These are phyloP conservation scores for Enteromius viviparus DNA, from an alignment of 2,797 vertebrate species.

Conservation along the genomic window DNA sequence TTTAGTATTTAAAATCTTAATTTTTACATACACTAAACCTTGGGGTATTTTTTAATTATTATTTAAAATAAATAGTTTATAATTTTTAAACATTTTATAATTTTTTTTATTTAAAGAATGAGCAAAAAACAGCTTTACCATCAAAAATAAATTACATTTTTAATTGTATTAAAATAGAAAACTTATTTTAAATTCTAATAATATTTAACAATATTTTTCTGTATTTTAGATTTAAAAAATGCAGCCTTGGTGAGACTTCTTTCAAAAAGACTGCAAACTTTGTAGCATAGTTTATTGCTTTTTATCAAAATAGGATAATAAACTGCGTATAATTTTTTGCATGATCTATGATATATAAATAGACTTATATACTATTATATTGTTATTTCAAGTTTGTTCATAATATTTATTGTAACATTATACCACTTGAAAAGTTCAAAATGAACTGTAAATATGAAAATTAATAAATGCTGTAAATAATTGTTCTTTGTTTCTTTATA, in stretches of 20 bases:
- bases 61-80: neutral
- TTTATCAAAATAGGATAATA: neutral
- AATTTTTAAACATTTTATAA: too few relatives aligned
- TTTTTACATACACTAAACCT: neutral
- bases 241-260: neutral
- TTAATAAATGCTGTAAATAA: neutral
- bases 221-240: neutral
- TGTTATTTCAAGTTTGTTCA: neutral
- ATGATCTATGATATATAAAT: neutral
- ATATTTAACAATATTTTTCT: neutral
- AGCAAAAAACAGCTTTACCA: neutral
- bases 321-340: neutral
- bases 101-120: neutral
- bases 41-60: neutral
- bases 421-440: neutral
- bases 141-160: neutral
- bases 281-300: neutral
- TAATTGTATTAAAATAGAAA: neutral
- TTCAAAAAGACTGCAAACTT: neutral
- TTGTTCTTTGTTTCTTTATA: neutral
- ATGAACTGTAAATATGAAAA: neutral
- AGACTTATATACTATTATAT: neutral
- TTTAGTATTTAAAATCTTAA: neutral
- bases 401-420: neutral
- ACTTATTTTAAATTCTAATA: neutral